Evolutionary conservation across 23 tunicate genomes (phyloP).

Genomic region (Trididemnum clinides): DNA sequence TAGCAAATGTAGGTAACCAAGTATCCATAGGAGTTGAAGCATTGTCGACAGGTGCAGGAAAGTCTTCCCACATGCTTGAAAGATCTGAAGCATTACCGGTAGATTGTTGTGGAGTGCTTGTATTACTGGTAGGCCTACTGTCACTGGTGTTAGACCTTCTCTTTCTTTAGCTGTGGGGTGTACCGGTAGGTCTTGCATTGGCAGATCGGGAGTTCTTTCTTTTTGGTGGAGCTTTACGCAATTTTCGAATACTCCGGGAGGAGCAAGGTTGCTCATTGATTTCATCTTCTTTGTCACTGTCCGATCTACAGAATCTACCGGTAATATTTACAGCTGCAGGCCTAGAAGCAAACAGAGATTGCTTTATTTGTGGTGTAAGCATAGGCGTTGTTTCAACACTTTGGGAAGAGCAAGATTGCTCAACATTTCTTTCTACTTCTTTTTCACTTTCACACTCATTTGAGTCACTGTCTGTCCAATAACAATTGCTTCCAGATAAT

Average conservation of each 20-base stretch:
- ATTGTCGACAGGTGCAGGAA: constrained; percentile 29
- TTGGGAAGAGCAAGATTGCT: constrained; percentile 5
- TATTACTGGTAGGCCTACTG: constrained; percentile 25
- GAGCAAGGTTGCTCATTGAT: constrained; percentile 33
- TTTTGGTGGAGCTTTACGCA: constrained; percentile 27
- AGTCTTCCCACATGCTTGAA: constrained; percentile 36
- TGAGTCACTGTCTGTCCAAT: constrained; percentile 33
- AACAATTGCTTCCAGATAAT: constrained; percentile 29
- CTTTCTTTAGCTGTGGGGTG: constrained; percentile 34
- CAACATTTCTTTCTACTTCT: constrained; percentile 1
- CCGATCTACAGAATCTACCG: neutral
- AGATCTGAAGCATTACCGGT: constrained; percentile 23
- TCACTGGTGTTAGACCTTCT: constrained; percentile 16
- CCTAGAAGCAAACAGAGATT: constrained; percentile 20
- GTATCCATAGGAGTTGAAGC: constrained; percentile 33
- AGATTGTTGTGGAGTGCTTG: constrained; percentile 7
- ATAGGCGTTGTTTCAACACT: constrained; percentile 23
- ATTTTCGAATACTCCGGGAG: constrained; percentile 25
- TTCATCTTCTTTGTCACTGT: constrained; percentile 12
- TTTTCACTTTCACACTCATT: constrained; percentile 25
- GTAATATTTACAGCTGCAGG: constrained; percentile 35
- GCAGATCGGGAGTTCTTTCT: constrained; percentile 14
- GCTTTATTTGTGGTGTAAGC: constrained; percentile 17
- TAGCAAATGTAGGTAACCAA: constrained; percentile 27
- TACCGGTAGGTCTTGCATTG: constrained; percentile 34